A percentile compares a stretch with the other conserved stretches of the same genome.
Conservation (phyloP, 2,797 vertebrate genomes). For the Rhincodon typus region DNA sequence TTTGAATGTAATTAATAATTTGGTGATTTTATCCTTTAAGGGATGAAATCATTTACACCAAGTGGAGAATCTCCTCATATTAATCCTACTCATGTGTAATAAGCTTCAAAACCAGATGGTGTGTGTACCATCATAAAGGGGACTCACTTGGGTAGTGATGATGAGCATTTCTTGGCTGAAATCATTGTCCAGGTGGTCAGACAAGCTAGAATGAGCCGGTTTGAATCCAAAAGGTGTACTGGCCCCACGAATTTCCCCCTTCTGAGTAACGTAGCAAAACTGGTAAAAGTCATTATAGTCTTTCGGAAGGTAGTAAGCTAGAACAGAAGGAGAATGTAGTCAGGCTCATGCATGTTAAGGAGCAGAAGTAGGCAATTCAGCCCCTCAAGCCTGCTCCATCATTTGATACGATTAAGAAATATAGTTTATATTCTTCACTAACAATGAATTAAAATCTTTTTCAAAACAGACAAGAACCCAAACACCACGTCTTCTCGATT, state of each 20-base stretch:
- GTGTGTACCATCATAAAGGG: not conserved
- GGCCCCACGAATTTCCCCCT: conserved; percentile 69
- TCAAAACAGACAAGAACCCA: not conserved
- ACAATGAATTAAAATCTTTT: not conserved
- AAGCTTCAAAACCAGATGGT: not conserved
- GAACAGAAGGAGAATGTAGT: conserved; percentile 22
- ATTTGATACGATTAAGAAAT: not conserved
- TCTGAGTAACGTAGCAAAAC: conserved; percentile 82
- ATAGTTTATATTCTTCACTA: not conserved
- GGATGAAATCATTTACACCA: not conserved
- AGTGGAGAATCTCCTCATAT: not conserved
- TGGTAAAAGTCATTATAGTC: conserved; percentile 82
- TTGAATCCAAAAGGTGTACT: conserved; percentile 81
- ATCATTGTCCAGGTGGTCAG: conserved; percentile 44
- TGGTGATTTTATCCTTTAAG: not conserved
- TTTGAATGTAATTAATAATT: not conserved
- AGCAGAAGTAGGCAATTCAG: no score
- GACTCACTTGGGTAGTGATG: conserved; percentile 74
- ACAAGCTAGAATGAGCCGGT: not conserved
- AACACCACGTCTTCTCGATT: not conserved
- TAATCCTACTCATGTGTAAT: no score
- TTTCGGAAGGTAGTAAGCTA: conserved; percentile 83
- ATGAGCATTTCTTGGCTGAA: conserved; percentile 71
- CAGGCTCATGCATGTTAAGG: not conserved
- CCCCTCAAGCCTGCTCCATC: no score